Base-by-base conservation (phyloP, 2,888 invertebrate species). In the Tenthredo distinguenda region DNA sequence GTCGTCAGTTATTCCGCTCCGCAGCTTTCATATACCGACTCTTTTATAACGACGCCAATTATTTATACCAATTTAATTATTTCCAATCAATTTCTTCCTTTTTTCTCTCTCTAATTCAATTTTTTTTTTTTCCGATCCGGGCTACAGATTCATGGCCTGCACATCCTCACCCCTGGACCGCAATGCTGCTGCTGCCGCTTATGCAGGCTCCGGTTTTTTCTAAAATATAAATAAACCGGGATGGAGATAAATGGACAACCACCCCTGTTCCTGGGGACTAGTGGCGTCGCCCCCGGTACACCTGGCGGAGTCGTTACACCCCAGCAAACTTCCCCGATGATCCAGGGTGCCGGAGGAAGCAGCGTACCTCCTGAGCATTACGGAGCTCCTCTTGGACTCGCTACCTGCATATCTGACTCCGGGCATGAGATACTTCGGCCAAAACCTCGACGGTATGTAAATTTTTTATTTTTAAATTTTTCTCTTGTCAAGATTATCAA, bases 381-480 rank as follows among this genome's bases (percentile, higher is more conserved):
- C 89, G 95, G 95, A 74, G 95, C 95, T 87, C 96, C 96, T 47
- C 93, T 96, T 86, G 95, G 96, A 90, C 87, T 92, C 74, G 96
- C 95, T 86, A 94, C 96, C 86, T 96, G 96, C 92, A 96, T 96
- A 90, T 95, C 96, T 82, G 96, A 96, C 93, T 96, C 96, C 89
- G 97, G 96, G 90, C 97, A 98, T 94, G 97, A 98, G 94, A 98
- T 98, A 91, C 95, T 98, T 88, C 95, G 97, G 87, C 98, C 98
- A 15, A 98, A 98, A 93, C 97, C 98, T 12, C 95, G 98, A 93
- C 96, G 98, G 97, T 97, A 94, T 94, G 92, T 90, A 68, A 86
- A 85, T 85, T 87, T 89, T 0, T 50, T 10, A 6, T 50, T 50
- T 34, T 0, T 26, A 26, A 0, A 26, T 34, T 31, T 9, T 47